Evolutionary conservation across 2,888 invertebrate genomes (phyloP).

Genomic region (Fragum fragum): DNA sequence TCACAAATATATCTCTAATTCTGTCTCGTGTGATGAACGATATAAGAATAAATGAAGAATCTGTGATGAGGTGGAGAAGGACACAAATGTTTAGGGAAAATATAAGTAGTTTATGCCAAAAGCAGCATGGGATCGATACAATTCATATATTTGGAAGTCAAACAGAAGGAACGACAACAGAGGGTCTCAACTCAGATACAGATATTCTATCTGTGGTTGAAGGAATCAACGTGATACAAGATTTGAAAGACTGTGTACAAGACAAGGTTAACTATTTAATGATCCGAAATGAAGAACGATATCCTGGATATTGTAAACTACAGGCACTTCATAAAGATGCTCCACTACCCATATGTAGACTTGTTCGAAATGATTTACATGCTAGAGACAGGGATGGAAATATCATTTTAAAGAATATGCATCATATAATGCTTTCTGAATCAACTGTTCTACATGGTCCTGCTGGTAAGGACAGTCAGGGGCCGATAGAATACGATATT

Average conservation of each 20-base stretch:
- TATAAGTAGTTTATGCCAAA: neutral
- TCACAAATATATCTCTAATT: neutral
- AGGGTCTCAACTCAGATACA: slow-evolving; percentile 21
- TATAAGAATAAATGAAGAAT: slow-evolving; percentile 31
- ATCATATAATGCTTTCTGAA: too few species aligned
- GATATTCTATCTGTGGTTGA: neutral
- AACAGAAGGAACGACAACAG: slow-evolving; percentile 35
- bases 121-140: too few species aligned
- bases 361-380: neutral
- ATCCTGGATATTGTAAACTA: slow-evolving; percentile 8
- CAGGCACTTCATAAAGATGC: neutral
- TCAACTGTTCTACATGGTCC: neutral
- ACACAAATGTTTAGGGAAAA: neutral
- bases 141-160: slow-evolving; percentile 32
- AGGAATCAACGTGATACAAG: slow-evolving; percentile 12
- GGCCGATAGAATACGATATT: neutral
- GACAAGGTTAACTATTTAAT: slow-evolving; percentile 13
- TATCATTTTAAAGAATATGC: neutral
- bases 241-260: slow-evolving; percentile 6
- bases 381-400: neutral
- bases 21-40: slow-evolving; percentile 14
- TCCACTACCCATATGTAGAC: neutral
- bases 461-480: neutral
- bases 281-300: neutral
- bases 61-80: neutral